Base-by-base conservation (phyloP, 2,113 vertebrate species). In the Triplophysa dalaica region DNA sequence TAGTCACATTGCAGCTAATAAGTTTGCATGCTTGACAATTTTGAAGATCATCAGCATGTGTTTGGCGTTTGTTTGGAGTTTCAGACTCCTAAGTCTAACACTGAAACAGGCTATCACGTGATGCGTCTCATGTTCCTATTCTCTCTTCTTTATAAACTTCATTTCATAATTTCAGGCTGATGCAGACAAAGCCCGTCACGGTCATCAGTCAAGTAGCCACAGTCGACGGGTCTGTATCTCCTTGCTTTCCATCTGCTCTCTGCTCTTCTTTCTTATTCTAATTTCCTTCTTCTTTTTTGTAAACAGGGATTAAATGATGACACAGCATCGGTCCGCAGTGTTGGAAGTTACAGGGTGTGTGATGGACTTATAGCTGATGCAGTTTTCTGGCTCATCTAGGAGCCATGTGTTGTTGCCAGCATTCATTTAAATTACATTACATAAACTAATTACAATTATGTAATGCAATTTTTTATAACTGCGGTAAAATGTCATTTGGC, bases 201-300 rank as follows among this genome's bases (percentile, higher is more conserved):
- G 93, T 87, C 87, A 89, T 87, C 90, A 86, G 82, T 91, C 93
- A 89, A 93, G 89, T 91, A 92, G 75, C 84, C 89, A 84, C 84
- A 93, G 90, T 83, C 91, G 89, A 63, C 93, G 94, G 97, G 96
- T 99, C 93, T 93, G 96, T 98, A 94, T 88, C 88, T 69, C 79
- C 54, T 24, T 81, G 74, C 17, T 65, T 22, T 74, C 58, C 80
- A 68, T 77, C 75, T 81, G 66, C 86, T 65, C 19, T 72, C 70
- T 82, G 58, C 79, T 85, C 82, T 81, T 77, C 38, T 81, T 26
- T 50, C 74, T 85, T 74, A 38, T 38, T 64, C 16, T 60, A 85
- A 16, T 86, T 82, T 38, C 87, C 69, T 88, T 62, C 63, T 72
- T 81, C 67, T 89, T 89, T 89, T 89, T 81, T 86, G 60, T 90